phyloP scores from a whole-genome alignment of 1,140 invertebrate genomes.

The Diploscapter pachys region DNA sequence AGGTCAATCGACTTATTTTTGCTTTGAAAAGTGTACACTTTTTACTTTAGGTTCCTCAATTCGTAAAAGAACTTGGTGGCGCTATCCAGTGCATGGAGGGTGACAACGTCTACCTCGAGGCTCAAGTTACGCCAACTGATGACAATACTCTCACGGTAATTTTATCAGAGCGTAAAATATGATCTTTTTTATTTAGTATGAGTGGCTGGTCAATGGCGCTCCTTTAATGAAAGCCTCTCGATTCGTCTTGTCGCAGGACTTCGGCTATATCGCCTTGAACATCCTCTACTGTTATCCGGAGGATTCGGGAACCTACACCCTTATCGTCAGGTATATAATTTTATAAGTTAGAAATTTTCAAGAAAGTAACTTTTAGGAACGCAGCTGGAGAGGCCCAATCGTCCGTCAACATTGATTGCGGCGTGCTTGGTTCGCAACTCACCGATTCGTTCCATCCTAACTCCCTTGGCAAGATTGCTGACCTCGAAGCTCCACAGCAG shows the following conservation, averaged over 20 bases:
- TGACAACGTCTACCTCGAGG: conserved; percentile 86
- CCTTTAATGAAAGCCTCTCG: conserved; percentile 53
- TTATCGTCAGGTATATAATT: conserved; percentile 49
- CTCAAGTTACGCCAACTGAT: conserved; percentile 78
- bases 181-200: conserved; percentile 38
- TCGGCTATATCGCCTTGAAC: conserved; percentile 89
- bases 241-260: conserved; percentile 70
- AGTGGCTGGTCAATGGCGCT: conserved; percentile 56
- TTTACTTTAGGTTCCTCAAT: conserved; percentile 42
- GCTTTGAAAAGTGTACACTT: conserved; percentile 4
- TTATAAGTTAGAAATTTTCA: neutral
- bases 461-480: conserved; percentile 44
- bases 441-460: conserved; percentile 57
- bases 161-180: conserved; percentile 57
- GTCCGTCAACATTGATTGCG: conserved; percentile 46
- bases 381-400: conserved; percentile 61
- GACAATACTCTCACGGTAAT: conserved; percentile 87
- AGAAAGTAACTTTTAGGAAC: conserved; percentile 49
- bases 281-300: conserved; percentile 87
- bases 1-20: conserved; percentile 31
- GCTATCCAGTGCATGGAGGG: conserved; percentile 73
- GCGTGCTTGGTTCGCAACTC: conserved; percentile 43
- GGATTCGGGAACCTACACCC: conserved; percentile 68
- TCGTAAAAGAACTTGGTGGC: conserved; percentile 48
- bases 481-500: conserved; percentile 53